Percentiles rank a stretch among this genome's conserved stretches.
Evolutionary conservation across 2,888 invertebrate species (phyloP).

Genomic region (Leptogaster cylindrica): DNA sequence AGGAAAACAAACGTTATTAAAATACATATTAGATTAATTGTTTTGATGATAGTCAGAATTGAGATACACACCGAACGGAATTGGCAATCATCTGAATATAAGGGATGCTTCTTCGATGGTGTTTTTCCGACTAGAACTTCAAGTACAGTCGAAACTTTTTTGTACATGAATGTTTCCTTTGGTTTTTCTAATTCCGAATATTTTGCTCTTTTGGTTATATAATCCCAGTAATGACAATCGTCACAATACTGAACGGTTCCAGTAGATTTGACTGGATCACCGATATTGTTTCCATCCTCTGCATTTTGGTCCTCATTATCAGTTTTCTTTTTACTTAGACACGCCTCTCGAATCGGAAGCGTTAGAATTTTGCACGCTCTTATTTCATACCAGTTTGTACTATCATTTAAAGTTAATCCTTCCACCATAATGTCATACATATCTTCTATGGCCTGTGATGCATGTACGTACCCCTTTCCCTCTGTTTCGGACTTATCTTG

Average conservation of each 20-base stretch:
- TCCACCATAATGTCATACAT: not conserved
- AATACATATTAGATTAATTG: not conserved
- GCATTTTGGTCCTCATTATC: not conserved
- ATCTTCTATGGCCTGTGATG: not conserved
- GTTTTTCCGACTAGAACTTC: constrained; percentile 10
- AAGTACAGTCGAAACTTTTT: not conserved
- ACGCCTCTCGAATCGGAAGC: constrained; percentile 42
- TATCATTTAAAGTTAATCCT: not conserved
- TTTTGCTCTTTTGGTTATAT: constrained; percentile 6
- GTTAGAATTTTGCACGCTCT: constrained; percentile 38
- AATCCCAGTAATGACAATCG: constrained; percentile 28
- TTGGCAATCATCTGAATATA: not conserved
- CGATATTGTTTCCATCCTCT: not conserved
- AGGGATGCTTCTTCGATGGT: not conserved
- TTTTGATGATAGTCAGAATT: too few relatives aligned
- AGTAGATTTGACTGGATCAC: not conserved
- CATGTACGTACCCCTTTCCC: not conserved
- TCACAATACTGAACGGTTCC: not conserved
- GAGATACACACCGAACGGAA: constrained; percentile 45
- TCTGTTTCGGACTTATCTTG: constrained; percentile 23
- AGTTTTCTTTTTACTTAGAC: not conserved
- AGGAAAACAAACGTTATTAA: not conserved
- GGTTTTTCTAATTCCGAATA: not conserved
- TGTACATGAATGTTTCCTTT: not conserved
- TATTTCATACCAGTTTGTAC: constrained; percentile 44